These are phyloP conservation scores for Nomada fabriciana DNA, from an alignment of 2,888 invertebrate species.

Conservation along the genomic window DNA sequence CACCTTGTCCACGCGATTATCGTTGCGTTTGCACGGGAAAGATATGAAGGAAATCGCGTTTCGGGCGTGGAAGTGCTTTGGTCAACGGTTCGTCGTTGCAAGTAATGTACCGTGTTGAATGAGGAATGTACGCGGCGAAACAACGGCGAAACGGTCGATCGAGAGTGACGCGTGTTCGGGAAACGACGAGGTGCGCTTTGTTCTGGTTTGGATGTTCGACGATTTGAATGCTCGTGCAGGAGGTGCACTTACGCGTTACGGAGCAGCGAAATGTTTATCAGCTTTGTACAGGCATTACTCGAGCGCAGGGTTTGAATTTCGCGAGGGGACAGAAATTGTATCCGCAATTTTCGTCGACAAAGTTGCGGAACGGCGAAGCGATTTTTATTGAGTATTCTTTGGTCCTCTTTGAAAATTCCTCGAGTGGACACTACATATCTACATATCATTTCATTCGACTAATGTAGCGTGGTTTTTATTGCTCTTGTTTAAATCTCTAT, in stretches of 20 bases:
- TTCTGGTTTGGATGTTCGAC: neutral
- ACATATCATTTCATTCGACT: no score
- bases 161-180: neutral
- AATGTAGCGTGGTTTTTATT: no score
- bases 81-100: neutral
- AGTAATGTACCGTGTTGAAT: no score
- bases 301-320: no score
- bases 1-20: neutral
- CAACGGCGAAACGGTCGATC: conserved; percentile 5
- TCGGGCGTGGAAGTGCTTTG: neutral
- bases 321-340: no score
- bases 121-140: neutral
- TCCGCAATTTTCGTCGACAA: no score
- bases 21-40: neutral
- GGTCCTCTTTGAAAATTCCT: no score
- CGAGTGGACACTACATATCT: no score
- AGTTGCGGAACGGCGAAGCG: no score
- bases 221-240: conserved; percentile 36
- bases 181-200: neutral
- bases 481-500: neutral
- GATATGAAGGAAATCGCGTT: neutral
- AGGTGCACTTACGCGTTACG: neutral
- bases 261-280: neutral
- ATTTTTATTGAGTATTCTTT: no score
- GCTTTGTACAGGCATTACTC: no score